A percentile compares a stretch with the other conserved stretches of the same genome.
These are phyloP conservation scores for Stomatorhinus walkeri DNA, from an alignment of 2,797 vertebrate species.

Conservation along the genomic window DNA sequence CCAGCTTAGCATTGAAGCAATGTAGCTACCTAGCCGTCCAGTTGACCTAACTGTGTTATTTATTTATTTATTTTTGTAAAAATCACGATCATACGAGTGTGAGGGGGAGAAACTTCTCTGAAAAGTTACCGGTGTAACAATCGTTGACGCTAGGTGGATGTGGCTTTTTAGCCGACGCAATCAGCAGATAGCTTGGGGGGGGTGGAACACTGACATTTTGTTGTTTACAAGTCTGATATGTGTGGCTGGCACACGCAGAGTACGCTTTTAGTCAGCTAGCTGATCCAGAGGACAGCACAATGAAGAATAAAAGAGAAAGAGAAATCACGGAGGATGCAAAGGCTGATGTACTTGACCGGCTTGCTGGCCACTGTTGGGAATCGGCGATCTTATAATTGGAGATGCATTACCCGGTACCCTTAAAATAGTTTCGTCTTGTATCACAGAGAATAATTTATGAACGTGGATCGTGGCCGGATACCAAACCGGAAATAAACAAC, in stretches of 20 bases:
- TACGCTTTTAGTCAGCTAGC: not conserved
- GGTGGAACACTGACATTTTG: not conserved
- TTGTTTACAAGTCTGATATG: slow-evolving; percentile 2
- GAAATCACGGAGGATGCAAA: not conserved
- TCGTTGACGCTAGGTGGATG: not conserved
- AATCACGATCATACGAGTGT: not conserved
- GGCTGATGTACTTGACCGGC: not conserved
- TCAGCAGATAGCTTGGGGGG: not conserved
- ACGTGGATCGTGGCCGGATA: slow-evolving; percentile 12
- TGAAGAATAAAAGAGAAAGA: not conserved
- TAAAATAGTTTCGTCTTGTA: slow-evolving; percentile 7
- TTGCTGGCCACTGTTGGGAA: not conserved
- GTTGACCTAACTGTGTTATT: not conserved
- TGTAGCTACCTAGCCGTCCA: not conserved
- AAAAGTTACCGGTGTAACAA: not conserved
- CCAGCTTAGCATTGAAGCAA: not conserved
- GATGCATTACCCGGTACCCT: slow-evolving; percentile 5
- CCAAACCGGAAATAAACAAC: slow-evolving; percentile 12
- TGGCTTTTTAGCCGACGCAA: not conserved
- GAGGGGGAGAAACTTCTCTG: not conserved
- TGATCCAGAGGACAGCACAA: not conserved
- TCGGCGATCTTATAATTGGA: not conserved
- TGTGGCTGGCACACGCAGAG: not conserved
- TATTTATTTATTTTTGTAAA: not conserved
- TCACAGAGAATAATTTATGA: slow-evolving; percentile 15